These are phyloP conservation scores for Lasioglossum vierecki DNA, from an alignment of 2,888 invertebrate genomes.

Conservation along the genomic window DNA sequence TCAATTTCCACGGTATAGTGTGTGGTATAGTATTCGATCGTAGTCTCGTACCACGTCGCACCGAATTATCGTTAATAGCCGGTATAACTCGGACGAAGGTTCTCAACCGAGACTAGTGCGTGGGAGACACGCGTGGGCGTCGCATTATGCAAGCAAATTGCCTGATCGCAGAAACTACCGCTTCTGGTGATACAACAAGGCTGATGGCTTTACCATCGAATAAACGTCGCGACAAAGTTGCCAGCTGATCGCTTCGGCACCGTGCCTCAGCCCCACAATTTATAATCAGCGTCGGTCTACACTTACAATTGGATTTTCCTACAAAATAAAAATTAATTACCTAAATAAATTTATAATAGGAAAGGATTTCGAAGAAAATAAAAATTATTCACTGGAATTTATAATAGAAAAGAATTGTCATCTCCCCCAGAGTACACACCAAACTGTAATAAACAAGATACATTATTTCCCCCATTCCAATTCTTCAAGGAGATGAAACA, in stretches of 20 bases:
- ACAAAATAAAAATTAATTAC: too few relatives aligned
- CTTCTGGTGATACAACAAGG: conserved; percentile 67
- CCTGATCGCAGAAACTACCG: conserved; percentile 70
- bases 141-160: conserved; percentile 73
- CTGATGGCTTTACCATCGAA: conserved; percentile 56
- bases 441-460: too few relatives aligned
- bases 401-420: too few relatives aligned
- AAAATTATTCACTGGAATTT: too few relatives aligned
- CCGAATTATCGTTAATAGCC: conserved; percentile 69
- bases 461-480: too few relatives aligned
- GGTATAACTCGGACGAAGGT: conserved; percentile 64
- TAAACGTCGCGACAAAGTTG: conserved; percentile 54
- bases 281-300: not conserved
- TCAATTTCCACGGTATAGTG: conserved; percentile 44
- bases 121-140: conserved; percentile 68
- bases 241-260: conserved; percentile 14
- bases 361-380: too few relatives aligned
- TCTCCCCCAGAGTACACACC: too few relatives aligned
- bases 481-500: too few relatives aligned
- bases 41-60: conserved; percentile 54
- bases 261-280: not conserved
- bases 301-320: not conserved
- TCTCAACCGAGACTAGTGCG: conserved; percentile 62
- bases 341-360: too few relatives aligned
- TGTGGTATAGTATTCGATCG: conserved; percentile 55